Evolutionary conservation across 2,888 invertebrate species (phyloP).

Genomic region (Plagodis pulveraria): DNA sequence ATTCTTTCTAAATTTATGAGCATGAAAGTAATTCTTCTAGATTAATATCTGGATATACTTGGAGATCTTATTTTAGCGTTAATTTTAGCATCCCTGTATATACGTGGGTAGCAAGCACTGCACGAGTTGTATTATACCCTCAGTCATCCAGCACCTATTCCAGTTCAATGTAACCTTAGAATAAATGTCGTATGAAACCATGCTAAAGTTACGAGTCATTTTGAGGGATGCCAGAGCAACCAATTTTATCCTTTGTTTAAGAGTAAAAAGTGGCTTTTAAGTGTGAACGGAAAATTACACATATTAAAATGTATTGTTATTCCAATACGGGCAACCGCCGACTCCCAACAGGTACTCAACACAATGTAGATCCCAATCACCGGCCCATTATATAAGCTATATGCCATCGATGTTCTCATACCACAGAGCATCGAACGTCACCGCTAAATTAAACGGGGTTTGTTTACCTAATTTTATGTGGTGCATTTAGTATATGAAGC

Average conservation of each 20-base stretch:
- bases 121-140: constrained; percentile 39
- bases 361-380: constrained; percentile 59
- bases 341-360: constrained; percentile 36
- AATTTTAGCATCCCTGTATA: constrained; percentile 27
- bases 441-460: constrained; percentile 31
- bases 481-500: constrained; percentile 32
- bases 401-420: constrained; percentile 20
- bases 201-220: too few species aligned
- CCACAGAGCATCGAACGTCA: constrained; percentile 21
- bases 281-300: constrained; percentile 44
- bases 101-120: constrained; percentile 44
- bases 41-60: constrained; percentile 1
- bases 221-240: constrained; percentile 9
- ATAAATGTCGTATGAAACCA: neutral
- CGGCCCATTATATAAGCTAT: constrained; percentile 30
- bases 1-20: constrained; percentile 13
- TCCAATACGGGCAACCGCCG: constrained; percentile 42
- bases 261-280: constrained; percentile 30
- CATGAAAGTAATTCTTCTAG: constrained; percentile 11
- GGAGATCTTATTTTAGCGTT: constrained; percentile 73
- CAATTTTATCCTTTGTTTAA: constrained; percentile 31
- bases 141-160: constrained; percentile 22
- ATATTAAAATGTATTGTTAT: constrained; percentile 44
- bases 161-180: neutral
- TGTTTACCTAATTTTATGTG: constrained; percentile 31